Conservation (phyloP, 2,797 vertebrate genomes). For the Lindbergichthys nudifrons region DNA sequence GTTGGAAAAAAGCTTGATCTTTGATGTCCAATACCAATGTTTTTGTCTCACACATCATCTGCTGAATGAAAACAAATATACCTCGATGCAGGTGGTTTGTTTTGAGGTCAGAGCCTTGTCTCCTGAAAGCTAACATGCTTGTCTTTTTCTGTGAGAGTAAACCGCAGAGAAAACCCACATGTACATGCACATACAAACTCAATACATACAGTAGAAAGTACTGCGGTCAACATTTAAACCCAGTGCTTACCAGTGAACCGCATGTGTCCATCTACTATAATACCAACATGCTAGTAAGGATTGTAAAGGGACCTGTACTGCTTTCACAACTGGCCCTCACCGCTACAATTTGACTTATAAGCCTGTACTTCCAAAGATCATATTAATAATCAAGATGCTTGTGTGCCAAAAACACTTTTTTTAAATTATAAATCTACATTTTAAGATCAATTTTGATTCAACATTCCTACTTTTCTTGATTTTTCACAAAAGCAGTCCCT, state of each 20-base stretch:
- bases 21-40: neutral
- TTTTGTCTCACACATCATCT: slow-evolving; percentile 35
- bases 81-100: neutral
- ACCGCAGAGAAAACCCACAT: slow-evolving; percentile 32
- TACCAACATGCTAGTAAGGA: neutral
- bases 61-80: slow-evolving; percentile 2
- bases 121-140: slow-evolving; percentile 20
- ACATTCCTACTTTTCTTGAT: neutral
- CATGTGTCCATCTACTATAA: neutral
- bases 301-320: neutral
- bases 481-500: neutral
- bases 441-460: neutral
- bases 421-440: neutral
- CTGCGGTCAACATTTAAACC: slow-evolving; percentile 12
- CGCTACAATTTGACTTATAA: neutral
- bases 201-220: neutral
- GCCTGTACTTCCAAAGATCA: neutral
- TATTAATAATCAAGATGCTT: neutral
- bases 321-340: neutral
- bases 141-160: slow-evolving; percentile 29
- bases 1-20: slow-evolving; percentile 13
- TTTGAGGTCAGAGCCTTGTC: slow-evolving; percentile 23
- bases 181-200: slow-evolving; percentile 18
- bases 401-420: slow-evolving; percentile 4
- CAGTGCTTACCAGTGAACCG: neutral